Base-by-base conservation (phyloP, 2,888 invertebrate species). In the Dolomedes plantarius region DNA sequence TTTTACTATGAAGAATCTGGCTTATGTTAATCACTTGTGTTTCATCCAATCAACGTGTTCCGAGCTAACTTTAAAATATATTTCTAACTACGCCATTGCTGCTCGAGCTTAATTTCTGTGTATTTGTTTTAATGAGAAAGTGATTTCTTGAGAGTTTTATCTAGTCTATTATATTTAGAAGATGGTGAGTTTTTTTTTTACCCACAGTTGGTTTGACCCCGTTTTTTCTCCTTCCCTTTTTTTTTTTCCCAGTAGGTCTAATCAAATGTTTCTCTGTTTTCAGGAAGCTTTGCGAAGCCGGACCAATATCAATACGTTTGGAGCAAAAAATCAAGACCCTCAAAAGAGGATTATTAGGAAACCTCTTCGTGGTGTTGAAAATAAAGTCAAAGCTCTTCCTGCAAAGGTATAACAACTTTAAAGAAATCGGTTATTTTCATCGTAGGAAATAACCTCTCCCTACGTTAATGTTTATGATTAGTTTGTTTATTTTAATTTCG, bases 361-460 rank as follows among this genome's bases (percentile, higher is more conserved):
- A 16, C 83, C 83, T 23, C 65, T 83, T 29, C 67, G 83, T 39
- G 77, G 77, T 1, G 67, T 83, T n/a, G 83, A 73, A 39, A 83
- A 83, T 27, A 65, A 64, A 72, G 32, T 31, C 5, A 46, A 56
- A 16, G 77, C 67, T 83, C 29, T 73, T 19, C 39, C 68, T 16
- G 41, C 67, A 13, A 83, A 83, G 68, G 83, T 83, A 77, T 62
- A 19, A 19, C 1, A n/a, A n/a, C n/a, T n/a, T n/a, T 27, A 64
- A 75, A 75, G 73, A 73, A 27, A 73, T 56, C 36, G 73, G 32
- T 36, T 50, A 29, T n/a, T 11, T 19, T 3, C n/a, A n/a, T n/a
- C n/a, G n/a, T n/a, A n/a, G n/a, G n/a, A n/a, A n/a, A n/a, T n/a
- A n/a, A n/a, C n/a, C n/a, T n/a, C n/a, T n/a, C n/a, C n/a, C n/a